Evolutionary conservation across 2,888 invertebrate genomes (phyloP).

Genomic region (Halocaridina rubra): DNA sequence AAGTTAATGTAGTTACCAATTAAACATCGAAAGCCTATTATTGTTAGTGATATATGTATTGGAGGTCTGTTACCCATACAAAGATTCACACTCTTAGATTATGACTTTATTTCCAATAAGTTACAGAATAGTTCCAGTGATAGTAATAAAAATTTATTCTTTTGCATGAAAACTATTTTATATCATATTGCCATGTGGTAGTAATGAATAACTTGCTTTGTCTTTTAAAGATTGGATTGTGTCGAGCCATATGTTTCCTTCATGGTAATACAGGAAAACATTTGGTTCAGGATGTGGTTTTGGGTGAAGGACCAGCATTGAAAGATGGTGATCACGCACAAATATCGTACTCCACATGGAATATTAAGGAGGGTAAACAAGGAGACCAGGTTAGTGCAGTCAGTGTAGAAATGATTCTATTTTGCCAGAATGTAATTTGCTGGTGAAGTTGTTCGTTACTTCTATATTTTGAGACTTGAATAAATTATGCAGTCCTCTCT

Average conservation of each 20-base stretch:
- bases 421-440: too few relatives aligned
- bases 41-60: too few relatives aligned
- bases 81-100: too few relatives aligned
- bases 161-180: neutral
- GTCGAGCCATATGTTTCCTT: neutral
- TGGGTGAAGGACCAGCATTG: slow-evolving; percentile 20
- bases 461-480: too few relatives aligned
- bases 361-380: neutral
- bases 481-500: too few relatives aligned
- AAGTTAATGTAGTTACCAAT: too few relatives aligned
- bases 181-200: neutral
- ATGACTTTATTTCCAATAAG: neutral
- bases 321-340: slow-evolving; percentile 32
- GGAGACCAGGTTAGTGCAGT: slow-evolving; percentile 32
- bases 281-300: neutral
- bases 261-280: neutral
- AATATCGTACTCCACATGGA: neutral
- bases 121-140: neutral
- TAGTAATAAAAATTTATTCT: neutral
- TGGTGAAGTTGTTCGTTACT: too few relatives aligned
- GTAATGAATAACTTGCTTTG: neutral
- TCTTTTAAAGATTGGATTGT: slow-evolving; percentile 17
- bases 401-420: too few relatives aligned
- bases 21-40: too few relatives aligned
- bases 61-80: too few relatives aligned